Percentiles rank a stretch among this genome's conserved stretches.
These are phyloP conservation scores for Anseranas semipalmata DNA, from an alignment of 2,113 vertebrate species.

Conservation along the genomic window DNA sequence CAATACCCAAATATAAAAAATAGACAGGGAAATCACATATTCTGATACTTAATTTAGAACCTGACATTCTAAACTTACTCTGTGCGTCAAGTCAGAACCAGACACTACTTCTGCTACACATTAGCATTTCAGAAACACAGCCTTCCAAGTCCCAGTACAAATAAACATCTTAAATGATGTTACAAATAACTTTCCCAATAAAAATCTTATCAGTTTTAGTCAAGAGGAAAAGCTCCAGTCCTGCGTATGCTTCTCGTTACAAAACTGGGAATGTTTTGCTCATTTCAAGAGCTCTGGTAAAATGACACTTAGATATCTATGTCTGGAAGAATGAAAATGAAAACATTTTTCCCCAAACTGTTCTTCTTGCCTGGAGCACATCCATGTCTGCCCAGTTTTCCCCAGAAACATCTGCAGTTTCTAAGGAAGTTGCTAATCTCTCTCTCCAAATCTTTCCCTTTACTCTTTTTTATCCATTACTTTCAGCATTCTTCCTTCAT, in stretches of 20 bases:
- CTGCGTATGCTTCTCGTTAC: not conserved
- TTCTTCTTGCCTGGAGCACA: not conserved
- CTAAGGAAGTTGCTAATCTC: not conserved
- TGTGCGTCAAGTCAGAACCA: not conserved
- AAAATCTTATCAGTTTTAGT: not conserved
- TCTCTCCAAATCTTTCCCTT: not conserved
- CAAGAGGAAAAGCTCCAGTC: not conserved
- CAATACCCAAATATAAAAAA: slow-evolving; percentile 30
- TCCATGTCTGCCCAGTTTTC: not conserved
- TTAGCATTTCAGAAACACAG: not conserved
- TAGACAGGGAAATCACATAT: slow-evolving; percentile 46
- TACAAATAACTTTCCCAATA: not conserved
- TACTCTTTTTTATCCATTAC: not conserved
- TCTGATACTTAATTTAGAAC: slow-evolving; percentile 51
- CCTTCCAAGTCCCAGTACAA: not conserved
- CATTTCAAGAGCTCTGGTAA: not conserved
- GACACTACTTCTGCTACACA: not conserved
- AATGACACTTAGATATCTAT: not conserved
- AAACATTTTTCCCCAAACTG: not conserved
- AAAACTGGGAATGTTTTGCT: not conserved
- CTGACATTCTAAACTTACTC: slow-evolving; percentile 47
- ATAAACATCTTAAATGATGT: not conserved
- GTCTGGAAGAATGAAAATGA: not conserved
- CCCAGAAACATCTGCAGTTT: slow-evolving; percentile 40
- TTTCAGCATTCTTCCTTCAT: not conserved